Conservation (phyloP, 2,113 vertebrate genomes). For the Elaphurus davidianus region DNA sequence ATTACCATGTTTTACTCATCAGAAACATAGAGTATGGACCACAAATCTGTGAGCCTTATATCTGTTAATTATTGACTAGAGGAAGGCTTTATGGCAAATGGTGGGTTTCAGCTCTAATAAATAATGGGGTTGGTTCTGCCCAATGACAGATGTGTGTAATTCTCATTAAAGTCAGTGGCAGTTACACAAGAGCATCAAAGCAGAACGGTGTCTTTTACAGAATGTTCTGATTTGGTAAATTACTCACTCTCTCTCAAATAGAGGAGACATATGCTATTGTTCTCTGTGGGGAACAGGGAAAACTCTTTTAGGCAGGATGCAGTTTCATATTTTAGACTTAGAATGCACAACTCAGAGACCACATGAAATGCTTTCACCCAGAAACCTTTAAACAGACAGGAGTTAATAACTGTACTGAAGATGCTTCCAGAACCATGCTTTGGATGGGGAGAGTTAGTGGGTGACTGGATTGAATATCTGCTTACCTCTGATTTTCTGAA, state of each 20-base stretch:
- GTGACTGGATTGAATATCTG: neutral
- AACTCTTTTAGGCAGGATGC: neutral
- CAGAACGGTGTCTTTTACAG: conserved; percentile 60
- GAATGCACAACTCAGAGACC: neutral
- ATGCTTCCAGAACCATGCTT: neutral
- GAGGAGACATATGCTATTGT: conserved; percentile 55
- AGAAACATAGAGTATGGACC: conserved; percentile 14
- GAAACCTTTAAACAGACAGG: neutral
- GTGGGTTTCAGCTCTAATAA: conserved; percentile 72
- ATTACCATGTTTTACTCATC: conserved; percentile 34
- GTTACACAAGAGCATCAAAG: conserved; percentile 62
- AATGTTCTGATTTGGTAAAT: conserved; percentile 68
- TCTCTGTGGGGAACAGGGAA: conserved; percentile 31
- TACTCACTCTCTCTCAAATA: conserved; percentile 52
- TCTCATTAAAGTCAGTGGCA: conserved; percentile 65
- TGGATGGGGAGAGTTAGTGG: neutral
- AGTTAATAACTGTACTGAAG: neutral
- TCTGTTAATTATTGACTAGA: conserved; percentile 72
- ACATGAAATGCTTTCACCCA: neutral
- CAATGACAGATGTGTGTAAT: conserved; percentile 69
- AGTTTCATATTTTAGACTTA: neutral
- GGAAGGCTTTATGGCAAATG: conserved; percentile 59
- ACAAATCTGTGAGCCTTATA: conserved; percentile 47
- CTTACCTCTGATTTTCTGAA: neutral
- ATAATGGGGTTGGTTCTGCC: conserved; percentile 67